Evolutionary conservation across 2,113 vertebrate genomes (phyloP).

Genomic region (Campylomormyrus tamandua): DNA sequence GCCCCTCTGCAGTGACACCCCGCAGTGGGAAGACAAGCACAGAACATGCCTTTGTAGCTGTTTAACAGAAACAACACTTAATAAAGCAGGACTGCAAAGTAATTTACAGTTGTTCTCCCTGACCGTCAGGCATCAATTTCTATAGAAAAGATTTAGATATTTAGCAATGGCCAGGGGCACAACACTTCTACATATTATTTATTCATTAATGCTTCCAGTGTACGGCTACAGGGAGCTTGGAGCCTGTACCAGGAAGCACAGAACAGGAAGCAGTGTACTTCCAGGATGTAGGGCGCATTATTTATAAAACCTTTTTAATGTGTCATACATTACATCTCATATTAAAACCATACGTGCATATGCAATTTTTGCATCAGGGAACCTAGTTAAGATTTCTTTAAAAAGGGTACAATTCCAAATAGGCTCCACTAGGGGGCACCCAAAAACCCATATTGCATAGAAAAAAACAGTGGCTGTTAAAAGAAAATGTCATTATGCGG

Average conservation of each 20-base stretch:
- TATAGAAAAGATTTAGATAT: not conserved
- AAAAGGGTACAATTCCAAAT: not conserved
- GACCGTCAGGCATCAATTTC: not conserved
- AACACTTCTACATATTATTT: not conserved
- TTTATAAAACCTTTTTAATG: not conserved
- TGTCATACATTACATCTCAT: not conserved
- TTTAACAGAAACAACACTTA: not conserved
- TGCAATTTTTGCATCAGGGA: not conserved
- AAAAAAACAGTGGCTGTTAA: not conserved
- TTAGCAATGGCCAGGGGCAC: not conserved
- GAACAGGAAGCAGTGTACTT: not conserved
- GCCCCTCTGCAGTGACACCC: not conserved
- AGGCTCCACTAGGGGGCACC: slow-evolving; percentile 6
- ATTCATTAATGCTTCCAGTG: not conserved
- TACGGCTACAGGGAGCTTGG: not conserved
- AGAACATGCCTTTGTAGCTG: not conserved
- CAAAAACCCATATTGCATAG: not conserved
- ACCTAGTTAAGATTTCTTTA: not conserved
- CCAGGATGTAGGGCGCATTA: not conserved
- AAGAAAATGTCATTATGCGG: slow-evolving; percentile 5
- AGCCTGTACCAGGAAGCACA: no score
- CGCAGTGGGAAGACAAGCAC: not conserved
- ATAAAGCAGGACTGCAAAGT: not conserved
- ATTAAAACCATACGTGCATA: not conserved
- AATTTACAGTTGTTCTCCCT: not conserved